Evolutionary conservation across 2,797 vertebrate genomes (phyloP).

Genomic region (Scomberomorus guttatus): DNA sequence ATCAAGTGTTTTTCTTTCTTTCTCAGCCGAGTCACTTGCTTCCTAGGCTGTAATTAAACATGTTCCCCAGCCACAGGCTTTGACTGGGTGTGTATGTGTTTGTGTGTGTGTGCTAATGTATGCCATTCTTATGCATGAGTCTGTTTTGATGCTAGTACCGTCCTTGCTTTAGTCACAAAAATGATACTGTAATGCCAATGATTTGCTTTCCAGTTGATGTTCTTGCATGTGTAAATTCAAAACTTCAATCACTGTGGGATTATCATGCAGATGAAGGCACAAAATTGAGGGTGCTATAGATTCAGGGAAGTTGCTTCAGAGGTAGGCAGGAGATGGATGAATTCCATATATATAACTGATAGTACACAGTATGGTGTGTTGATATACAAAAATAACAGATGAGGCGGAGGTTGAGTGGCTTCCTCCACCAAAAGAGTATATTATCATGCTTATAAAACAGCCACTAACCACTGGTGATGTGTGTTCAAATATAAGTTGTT

Average conservation of each 20-base stretch:
- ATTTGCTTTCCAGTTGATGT: slow-evolving; percentile 28
- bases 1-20: slow-evolving; percentile 73
- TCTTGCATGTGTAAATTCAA: slow-evolving; percentile 20
- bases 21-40: slow-evolving; percentile 63
- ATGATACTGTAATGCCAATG: slow-evolving; percentile 16
- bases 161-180: slow-evolving; percentile 21
- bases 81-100: slow-evolving; percentile 44
- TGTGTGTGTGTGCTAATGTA: slow-evolving; percentile 32
- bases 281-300: background rate
- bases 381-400: background rate
- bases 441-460: too few species aligned
- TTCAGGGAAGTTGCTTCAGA: background rate
- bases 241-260: slow-evolving; percentile 27
- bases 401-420: background rate
- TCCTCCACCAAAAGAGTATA: too few species aligned
- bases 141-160: slow-evolving; percentile 27
- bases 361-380: background rate
- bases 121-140: slow-evolving; percentile 30
- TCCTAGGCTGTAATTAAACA: slow-evolving; percentile 79
- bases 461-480: background rate
- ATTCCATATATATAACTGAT: background rate
- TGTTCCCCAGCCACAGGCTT: slow-evolving; percentile 64
- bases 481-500: background rate
- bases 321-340: slow-evolving; percentile 3
- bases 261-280: slow-evolving; percentile 31